Evolutionary conservation across 1,140 invertebrate genomes (phyloP), one percentile per base, ranked within the genome.

Genomic region (Diorhabda sublineata): DNA sequence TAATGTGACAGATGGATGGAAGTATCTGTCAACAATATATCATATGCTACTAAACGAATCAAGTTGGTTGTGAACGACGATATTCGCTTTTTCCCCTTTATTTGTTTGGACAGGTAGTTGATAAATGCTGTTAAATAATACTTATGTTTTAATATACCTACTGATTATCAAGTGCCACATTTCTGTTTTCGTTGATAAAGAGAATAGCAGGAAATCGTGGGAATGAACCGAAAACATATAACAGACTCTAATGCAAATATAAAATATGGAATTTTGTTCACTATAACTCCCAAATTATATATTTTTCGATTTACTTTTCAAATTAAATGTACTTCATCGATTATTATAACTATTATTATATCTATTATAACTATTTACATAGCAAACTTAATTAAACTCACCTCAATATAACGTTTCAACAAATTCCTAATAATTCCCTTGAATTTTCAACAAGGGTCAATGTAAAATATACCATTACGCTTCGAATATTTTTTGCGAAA

Each of bases 1-100:
- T 78, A 79, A 79, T 79, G 78, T 78, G 78, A 78, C 78, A 79
- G 75, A 79, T 79, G 78, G 76, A 75, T 70, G 42, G 70, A 56
- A 69, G 56, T 71, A 66, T 74, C 61, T 75, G 78, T 78, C 77
- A 79, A 79, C 78, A 79, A 72, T 75, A 71, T 63, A 79, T 79
- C 78, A 79, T 79, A 78, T 79, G 78, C 78, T 78, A 78, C 78
- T 73, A 61, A 76, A 72, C 62, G 43, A 60, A 41, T 67, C 72
- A 72, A 58, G 65, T 70, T 45, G 59, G 69, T 42, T 66, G 68
- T 9, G 64, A 9, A 56, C n/a, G 8, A 0, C 58, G 61, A 45
- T 45, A 42, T 7, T 3, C 7, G 26, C 11, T 43, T 52, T 62
- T 56, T 9, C 42, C 26, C 3, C 60, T 3, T n/a, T 61, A 64